A percentile compares a stretch with the other conserved stretches of the same genome.
Conservation (phyloP, 30 jellyfish, hydroid and myxozoan species). For the Cassiopea andromeda region DNA sequence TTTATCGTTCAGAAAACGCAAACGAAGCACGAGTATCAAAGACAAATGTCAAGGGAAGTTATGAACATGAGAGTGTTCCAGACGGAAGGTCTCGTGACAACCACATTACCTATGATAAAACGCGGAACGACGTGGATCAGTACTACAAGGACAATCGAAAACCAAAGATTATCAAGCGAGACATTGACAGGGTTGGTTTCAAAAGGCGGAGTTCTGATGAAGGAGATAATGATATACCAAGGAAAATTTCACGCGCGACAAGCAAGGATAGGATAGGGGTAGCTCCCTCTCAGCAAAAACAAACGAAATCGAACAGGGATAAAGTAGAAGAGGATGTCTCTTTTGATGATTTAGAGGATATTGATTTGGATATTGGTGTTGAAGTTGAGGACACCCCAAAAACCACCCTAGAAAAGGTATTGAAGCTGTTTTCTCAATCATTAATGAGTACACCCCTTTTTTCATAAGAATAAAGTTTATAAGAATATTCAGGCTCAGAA, state of each 20-base stretch:
- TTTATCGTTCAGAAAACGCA: neutral
- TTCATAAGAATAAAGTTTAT: too few species aligned
- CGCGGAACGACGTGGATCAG: slow-evolving; percentile 1
- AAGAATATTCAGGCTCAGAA: too few species aligned
- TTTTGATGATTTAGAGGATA: slow-evolving; percentile 45
- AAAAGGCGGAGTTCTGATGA: slow-evolving; percentile 3
- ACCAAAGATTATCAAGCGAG: slow-evolving; percentile 28
- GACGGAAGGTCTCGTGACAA: neutral
- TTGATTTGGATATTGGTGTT: slow-evolving; percentile 73
- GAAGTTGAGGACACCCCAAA: slow-evolving; percentile 63
- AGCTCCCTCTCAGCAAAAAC: too few species aligned
- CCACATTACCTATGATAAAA: neutral
- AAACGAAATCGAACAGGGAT: neutral
- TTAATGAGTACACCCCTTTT: neutral
- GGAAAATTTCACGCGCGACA: slow-evolving; percentile 16
- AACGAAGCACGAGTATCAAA: neutral
- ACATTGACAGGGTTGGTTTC: neutral
- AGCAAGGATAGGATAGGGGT: neutral
- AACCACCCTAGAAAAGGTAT: neutral
- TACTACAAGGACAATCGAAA: neutral
- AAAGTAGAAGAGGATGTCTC: neutral
- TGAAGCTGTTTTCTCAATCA: neutral
- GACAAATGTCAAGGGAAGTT: neutral
- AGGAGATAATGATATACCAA: neutral
- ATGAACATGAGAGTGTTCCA: neutral